phyloP scores from a whole-genome alignment of 1,140 invertebrate species.

The Chironomus tepperi region DNA sequence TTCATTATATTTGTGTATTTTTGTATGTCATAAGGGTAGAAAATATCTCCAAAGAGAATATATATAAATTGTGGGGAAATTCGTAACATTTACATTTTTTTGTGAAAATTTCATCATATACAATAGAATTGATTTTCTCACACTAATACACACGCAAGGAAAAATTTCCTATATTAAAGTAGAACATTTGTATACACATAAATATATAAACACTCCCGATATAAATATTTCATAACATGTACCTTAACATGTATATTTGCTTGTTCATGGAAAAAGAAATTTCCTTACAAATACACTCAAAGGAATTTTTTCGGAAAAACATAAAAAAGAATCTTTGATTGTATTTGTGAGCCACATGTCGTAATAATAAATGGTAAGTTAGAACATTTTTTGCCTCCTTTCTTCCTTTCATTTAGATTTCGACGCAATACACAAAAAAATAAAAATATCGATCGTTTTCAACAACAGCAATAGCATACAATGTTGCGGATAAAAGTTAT shows the following conservation, averaged over 20 bases:
- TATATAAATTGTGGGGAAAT: neutral
- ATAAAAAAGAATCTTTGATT: neutral
- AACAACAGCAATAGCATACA: neutral
- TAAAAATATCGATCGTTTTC: slow-evolving; percentile 6
- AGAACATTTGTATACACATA: neutral
- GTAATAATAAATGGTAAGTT: slow-evolving; percentile 6
- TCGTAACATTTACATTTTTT: neutral
- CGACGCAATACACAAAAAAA: neutral
- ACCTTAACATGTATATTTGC: neutral
- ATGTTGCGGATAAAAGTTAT: neutral
- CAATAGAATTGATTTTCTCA: neutral
- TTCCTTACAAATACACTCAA: neutral
- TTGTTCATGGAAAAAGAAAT: neutral
- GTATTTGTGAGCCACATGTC: slow-evolving; percentile 4
- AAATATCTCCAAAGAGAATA: neutral
- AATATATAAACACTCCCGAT: too few species aligned
- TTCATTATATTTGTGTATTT: too few species aligned
- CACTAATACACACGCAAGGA: neutral
- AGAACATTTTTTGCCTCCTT: neutral
- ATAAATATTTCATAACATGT: too few species aligned
- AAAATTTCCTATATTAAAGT: neutral
- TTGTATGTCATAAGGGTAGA: neutral
- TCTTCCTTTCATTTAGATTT: slow-evolving; percentile 1
- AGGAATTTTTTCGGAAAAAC: neutral
- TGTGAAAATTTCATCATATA: neutral